Evolutionary conservation across 2,797 vertebrate genomes (phyloP).

Genomic region (Sebastolobus altivelis): DNA sequence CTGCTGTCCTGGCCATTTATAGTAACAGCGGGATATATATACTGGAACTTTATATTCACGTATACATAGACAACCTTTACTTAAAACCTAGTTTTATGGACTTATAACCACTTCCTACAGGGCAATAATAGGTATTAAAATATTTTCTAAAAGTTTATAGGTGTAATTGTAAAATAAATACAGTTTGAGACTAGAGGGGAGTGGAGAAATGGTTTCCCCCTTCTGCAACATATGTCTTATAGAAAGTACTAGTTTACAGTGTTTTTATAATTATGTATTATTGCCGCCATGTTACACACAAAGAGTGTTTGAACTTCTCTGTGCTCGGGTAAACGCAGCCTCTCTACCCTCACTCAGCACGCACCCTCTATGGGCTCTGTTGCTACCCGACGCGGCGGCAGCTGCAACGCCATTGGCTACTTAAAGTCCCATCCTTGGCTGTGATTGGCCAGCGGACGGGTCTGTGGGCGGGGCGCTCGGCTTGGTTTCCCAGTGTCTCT

Average conservation of each 20-base stretch:
- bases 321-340: slow-evolving; percentile 64
- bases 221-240: not conserved
- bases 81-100: slow-evolving; percentile 18
- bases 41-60: slow-evolving; percentile 79
- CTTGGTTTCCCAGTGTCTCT: slow-evolving; percentile 78
- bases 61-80: slow-evolving; percentile 61
- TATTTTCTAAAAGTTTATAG: not conserved
- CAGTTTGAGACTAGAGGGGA: not conserved
- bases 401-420: slow-evolving; percentile 81
- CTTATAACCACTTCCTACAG: not conserved
- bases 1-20: slow-evolving; percentile 88
- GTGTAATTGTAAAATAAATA: not conserved
- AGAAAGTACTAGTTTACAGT: not conserved
- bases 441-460: slow-evolving; percentile 74
- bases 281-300: slow-evolving; percentile 9
- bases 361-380: slow-evolving; percentile 83
- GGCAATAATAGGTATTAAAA: not conserved
- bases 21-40: slow-evolving; percentile 87
- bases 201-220: not conserved
- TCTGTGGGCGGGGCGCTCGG: slow-evolving; percentile 78
- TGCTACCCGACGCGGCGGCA: slow-evolving; percentile 89
- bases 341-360: slow-evolving; percentile 74
- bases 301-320: slow-evolving; percentile 78
- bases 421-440: slow-evolving; percentile 55
- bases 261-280: not conserved